Evolutionary conservation across 2,797 vertebrate genomes (phyloP), one percentile per base, ranked within the genome.

Genomic region (Pipistrellus pipistrellus): DNA sequence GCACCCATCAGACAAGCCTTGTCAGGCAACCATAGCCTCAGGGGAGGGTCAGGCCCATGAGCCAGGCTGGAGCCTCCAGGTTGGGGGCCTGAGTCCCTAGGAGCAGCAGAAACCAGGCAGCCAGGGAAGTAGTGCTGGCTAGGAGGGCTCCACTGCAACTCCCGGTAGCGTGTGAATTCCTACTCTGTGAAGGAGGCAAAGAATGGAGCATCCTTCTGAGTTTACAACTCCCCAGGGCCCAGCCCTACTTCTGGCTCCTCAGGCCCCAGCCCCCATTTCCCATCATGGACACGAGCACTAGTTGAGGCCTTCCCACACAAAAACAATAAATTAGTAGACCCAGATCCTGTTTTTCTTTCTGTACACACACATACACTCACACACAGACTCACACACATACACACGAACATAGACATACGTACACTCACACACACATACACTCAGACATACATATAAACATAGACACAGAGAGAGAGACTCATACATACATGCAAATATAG

Each of bases 191-290:
- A 88, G 76, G 59, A 84, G 69, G 92, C 88, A 91, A 59, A 89
- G 90, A 85, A 88, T 68, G 95, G 94, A 90, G 85, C 30, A 95
- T 96, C 92, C 48, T 83, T 96, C 91, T n/a, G 72, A 68, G 81
- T 91, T 95, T 95, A 96, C 44, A 48, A 69, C 30, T 97, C 96
- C 94, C 96, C 6, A 0, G 92, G 81, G 96, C 35, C 91, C 86
- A 75, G 92, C 64, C 83, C 76, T 92, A 51, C 68, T 84, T 96
- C 84, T 92, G 62, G 35, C 62, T 89, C 75, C 87, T 95, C 44
- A 8, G 66, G 66, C 35, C n/a, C 82, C 88, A 84, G n/a, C 14
- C 85, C 81, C 46, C 38, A 20, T 82, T 97, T 97, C 91, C 96
- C 96, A 77, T 89, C n/a, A 3, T 51, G 55, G 66, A 73, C 89